Evolutionary conservation across 2,113 vertebrate species (phyloP).

Genomic region (Acinonyx jubatus): DNA sequence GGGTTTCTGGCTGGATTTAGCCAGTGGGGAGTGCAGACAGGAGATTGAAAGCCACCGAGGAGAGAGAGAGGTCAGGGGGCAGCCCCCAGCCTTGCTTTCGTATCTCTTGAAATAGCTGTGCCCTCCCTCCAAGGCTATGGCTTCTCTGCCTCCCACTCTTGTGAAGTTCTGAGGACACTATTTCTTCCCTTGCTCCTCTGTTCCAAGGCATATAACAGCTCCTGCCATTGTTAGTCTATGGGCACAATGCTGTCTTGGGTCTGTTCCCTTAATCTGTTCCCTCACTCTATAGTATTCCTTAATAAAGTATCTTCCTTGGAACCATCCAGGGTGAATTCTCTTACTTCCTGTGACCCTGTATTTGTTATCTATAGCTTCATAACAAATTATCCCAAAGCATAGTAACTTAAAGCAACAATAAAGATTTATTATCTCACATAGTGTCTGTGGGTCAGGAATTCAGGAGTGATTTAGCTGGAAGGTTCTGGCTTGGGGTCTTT

Average conservation of each 20-base stretch:
- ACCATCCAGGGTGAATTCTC: neutral
- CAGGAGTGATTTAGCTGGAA: slow-evolving; percentile 35
- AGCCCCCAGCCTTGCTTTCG: neutral
- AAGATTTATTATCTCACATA: neutral
- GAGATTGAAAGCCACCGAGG: neutral
- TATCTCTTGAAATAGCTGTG: neutral
- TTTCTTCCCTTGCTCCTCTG: neutral
- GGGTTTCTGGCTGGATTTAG: neutral
- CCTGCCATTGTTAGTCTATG: neutral
- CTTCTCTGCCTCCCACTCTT: neutral
- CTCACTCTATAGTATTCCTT: neutral
- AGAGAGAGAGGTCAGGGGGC: neutral
- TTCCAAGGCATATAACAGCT: neutral
- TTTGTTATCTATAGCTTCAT: neutral
- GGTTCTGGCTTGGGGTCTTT: neutral
- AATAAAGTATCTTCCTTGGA: slow-evolving; percentile 31
- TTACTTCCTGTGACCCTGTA: neutral
- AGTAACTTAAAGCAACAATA: slow-evolving; percentile 2
- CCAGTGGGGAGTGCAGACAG: neutral
- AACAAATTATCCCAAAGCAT: neutral
- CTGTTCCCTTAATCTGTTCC: neutral
- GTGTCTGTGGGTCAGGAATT: slow-evolving; percentile 11
- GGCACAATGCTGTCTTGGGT: neutral
- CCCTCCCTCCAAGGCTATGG: neutral
- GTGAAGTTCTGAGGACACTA: neutral